phyloP scores from a whole-genome alignment of 1,140 invertebrate species.

The Lasioglossum baleicum region DNA sequence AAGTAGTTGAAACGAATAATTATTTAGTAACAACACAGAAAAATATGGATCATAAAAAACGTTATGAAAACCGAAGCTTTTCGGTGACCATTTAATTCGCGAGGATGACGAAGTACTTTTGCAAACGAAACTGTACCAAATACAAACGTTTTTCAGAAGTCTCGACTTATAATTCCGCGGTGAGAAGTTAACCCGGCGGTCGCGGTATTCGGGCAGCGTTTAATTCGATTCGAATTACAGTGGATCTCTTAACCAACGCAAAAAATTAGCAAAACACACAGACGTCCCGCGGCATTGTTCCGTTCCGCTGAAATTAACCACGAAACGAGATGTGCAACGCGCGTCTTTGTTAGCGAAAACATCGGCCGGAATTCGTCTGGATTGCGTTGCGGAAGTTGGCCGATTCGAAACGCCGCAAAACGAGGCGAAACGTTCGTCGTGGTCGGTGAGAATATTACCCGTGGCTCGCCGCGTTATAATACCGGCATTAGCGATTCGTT shows the following conservation, averaged over 20 bases:
- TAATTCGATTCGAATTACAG: not conserved
- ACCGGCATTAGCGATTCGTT: not conserved
- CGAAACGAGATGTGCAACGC: not conserved
- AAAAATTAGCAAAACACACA: not conserved
- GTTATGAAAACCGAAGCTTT: too few relatives aligned
- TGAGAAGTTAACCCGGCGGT: not conserved
- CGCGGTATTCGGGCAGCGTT: not conserved
- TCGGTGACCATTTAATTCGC: too few relatives aligned
- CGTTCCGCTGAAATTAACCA: not conserved
- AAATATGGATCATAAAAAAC: too few relatives aligned
- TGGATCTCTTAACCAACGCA: not conserved
- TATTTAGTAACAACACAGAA: too few relatives aligned
- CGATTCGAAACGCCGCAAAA: not conserved
- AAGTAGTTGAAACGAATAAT: too few relatives aligned
- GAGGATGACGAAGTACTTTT: too few relatives aligned
- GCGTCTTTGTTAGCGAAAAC: conserved; percentile 7
- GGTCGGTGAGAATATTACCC: conserved; percentile 5
- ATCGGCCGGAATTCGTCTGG: not conserved
- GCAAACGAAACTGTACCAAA: too few relatives aligned
- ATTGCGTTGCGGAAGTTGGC: not conserved
- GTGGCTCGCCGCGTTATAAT: not conserved
- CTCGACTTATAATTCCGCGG: too few relatives aligned
- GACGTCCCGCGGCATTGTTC: not conserved
- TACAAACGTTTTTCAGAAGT: too few relatives aligned
- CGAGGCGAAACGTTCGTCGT: not conserved